Base-by-base conservation (phyloP, 2,113 vertebrate genomes). In the Haplochromis burtoni region DNA sequence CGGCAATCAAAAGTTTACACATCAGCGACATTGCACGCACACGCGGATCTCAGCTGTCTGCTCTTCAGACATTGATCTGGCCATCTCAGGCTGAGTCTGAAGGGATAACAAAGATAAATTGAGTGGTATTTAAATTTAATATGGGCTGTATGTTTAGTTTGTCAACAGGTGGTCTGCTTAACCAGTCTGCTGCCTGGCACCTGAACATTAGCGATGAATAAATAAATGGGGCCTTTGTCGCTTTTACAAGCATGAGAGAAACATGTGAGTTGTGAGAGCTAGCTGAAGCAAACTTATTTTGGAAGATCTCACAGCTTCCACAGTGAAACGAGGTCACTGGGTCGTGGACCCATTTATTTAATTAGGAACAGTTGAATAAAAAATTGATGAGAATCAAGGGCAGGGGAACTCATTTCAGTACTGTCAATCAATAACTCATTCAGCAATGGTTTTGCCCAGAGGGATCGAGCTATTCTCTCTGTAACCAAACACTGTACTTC, bases 341-440 rank as follows among this genome's bases (percentile, higher is more conserved):
- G 94, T 96, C 90, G 86, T 94, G 89, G 95, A 92, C 95, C 93
- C 94, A 95, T 95, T 97, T 96, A 96, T 96, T 96, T 96, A 96
- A 96, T 96, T 96, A 95, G 96, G 90, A 94, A 91, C 86, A 86
- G 92, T 91, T 94, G 94, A 95, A 95, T 93, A 93, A 89, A 94
- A 96, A 96, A 95, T 93, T 93, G 93, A 93, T 95, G 92, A 95
- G 93, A 96, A 96, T 96, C 94, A 96, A 94, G 94, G 94, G 91
- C 92, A 93, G 91, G 85, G 87, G 95, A 51, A 93, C 96, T 96
- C 95, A 96, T 96, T 96, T 96, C 90, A 94, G 93, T 84, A 82
- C 94, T 96, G 96, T 94, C 96, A 96, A 95, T 96, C 96, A 97
- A 95, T 95, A 96, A 89, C 87, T 94, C 92, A 90, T 94, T 94